Percentiles rank a stretch among this genome's conserved stretches.
Evolutionary conservation across 2,113 vertebrate species (phyloP).

Genomic region (Mesitornis unicolor): DNA sequence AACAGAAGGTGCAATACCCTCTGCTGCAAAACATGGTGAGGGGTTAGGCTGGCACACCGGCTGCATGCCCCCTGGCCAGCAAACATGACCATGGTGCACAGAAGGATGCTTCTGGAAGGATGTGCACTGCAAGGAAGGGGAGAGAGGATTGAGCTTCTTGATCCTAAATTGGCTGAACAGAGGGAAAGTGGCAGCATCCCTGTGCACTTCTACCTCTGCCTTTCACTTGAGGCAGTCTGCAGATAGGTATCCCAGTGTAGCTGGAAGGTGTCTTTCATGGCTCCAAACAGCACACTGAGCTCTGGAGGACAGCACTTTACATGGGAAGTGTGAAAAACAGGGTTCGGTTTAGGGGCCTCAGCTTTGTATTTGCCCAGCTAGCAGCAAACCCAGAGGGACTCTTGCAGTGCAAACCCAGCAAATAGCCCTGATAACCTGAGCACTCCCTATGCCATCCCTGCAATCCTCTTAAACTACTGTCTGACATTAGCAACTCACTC

Average conservation of each 20-base stretch:
- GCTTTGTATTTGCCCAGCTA: not conserved
- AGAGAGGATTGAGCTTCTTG: not conserved
- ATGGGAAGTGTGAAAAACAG: not conserved
- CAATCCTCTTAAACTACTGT: not conserved
- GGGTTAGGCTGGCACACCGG: not conserved
- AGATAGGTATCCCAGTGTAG: not conserved
- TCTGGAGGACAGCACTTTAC: not conserved
- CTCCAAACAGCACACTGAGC: not conserved
- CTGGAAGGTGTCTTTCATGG: not conserved
- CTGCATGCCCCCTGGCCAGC: fast-evolving
- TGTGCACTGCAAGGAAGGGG: not conserved
- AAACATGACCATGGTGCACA: fast-evolving
- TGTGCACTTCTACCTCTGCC: not conserved
- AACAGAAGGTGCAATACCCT: not conserved
- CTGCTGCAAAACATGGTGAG: fast-evolving
- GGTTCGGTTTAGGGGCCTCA: fast-evolving
- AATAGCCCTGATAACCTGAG: fast-evolving
- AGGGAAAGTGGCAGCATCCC: not conserved
- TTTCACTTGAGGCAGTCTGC: not conserved
- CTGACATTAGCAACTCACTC: not conserved
- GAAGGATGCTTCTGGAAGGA: not conserved
- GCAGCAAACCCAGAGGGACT: not conserved
- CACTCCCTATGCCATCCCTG: not conserved
- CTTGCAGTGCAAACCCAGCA: not conserved
- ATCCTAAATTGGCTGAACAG: not conserved